Percentiles rank a stretch among this genome's conserved stretches.
These are phyloP conservation scores for Parnassius mnemosyne DNA, from an alignment of 2,888 invertebrate species.

Conservation along the genomic window DNA sequence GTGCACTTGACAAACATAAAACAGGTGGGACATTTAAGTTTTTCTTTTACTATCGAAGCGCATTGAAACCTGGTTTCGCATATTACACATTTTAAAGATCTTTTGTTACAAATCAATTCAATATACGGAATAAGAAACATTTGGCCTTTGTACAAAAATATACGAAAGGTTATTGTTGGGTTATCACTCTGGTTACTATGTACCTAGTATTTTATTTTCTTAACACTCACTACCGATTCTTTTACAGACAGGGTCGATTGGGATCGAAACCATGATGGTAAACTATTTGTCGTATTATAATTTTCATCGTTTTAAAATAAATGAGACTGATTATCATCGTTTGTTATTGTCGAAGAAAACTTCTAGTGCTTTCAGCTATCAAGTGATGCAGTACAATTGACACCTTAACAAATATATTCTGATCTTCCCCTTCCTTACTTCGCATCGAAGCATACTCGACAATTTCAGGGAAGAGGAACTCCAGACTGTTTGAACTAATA, in stretches of 20 bases:
- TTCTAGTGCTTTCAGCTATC: too few species aligned
- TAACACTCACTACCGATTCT: not conserved
- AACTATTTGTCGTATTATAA: too few species aligned
- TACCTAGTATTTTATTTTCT: not conserved
- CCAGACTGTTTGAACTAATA: conserved; percentile 31
- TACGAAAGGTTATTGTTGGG: not conserved
- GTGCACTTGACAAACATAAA: too few species aligned
- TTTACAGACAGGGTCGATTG: too few species aligned
- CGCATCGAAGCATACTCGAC: not conserved
- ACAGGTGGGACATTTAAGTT: too few species aligned
- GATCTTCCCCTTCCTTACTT: conserved; percentile 3
- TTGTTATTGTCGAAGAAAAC: too few species aligned
- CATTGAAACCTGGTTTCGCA: too few species aligned
- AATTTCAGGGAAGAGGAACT: conserved; percentile 12
- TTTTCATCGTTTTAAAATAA: too few species aligned
- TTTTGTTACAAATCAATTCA: not conserved
- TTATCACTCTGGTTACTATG: not conserved
- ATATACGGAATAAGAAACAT: not conserved
- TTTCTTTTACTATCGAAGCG: too few species aligned
- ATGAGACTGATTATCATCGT: too few species aligned
- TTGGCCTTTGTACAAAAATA: not conserved
- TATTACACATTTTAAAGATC: not conserved
- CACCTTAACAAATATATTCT: not conserved
- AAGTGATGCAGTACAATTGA: too few species aligned
- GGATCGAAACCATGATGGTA: too few species aligned